A percentile compares a stretch with the other conserved stretches of the same genome.
Evolutionary conservation across 2,797 vertebrate species (phyloP).

Genomic region (Loris lydekkerianus): DNA sequence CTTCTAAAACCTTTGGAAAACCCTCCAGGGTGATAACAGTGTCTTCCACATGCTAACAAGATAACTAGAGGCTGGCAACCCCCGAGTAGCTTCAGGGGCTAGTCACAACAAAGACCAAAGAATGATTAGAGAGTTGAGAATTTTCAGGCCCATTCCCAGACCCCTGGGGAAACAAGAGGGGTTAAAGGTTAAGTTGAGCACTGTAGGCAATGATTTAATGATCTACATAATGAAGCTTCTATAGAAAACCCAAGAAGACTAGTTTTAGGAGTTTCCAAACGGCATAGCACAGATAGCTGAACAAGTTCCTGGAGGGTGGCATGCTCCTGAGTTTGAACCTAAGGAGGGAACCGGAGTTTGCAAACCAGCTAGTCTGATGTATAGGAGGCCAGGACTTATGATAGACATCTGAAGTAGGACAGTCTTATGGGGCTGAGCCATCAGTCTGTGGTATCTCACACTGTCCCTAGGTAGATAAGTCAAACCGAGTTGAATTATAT

Average conservation of each 20-base stretch:
- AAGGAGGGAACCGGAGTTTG: too few species aligned
- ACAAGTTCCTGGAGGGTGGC: neutral
- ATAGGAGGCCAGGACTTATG: too few species aligned
- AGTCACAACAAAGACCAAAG: neutral
- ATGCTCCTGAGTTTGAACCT: too few species aligned
- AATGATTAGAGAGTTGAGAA: neutral
- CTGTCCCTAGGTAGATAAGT: neutral
- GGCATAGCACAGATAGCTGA: too few species aligned
- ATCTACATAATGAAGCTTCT: too few species aligned
- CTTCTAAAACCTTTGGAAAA: neutral
- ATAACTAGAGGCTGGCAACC: neutral
- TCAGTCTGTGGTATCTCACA: neutral
- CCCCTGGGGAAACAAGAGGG: neutral
- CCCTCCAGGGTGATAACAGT: neutral
- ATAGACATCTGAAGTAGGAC: too few species aligned
- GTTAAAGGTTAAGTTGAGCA: neutral
- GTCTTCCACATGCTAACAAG: neutral
- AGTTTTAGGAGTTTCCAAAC: too few species aligned
- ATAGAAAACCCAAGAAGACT: too few species aligned
- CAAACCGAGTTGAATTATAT: neutral
- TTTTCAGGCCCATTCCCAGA: neutral
- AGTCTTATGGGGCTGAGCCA: too few species aligned
- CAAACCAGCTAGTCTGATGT: too few species aligned
- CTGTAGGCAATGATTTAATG: neutral
- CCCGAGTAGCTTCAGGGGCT: neutral